These are phyloP conservation scores for Thymelicus lineola DNA, from an alignment of 2,888 invertebrate species.

Conservation along the genomic window DNA sequence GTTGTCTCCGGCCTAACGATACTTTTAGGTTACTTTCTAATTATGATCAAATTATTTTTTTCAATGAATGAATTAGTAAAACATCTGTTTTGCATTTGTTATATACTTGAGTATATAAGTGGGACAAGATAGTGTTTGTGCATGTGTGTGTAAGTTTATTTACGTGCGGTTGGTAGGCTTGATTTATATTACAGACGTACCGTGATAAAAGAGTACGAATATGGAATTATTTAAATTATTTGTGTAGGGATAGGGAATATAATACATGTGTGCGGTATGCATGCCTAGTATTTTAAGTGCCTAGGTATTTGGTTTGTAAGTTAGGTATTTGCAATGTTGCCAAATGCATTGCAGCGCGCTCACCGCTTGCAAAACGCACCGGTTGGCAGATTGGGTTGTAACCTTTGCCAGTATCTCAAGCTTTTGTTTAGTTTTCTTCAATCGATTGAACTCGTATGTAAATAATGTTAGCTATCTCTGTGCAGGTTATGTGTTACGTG, in stretches of 20 bases:
- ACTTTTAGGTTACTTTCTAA: constrained; percentile 73
- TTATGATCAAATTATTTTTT: constrained; percentile 52
- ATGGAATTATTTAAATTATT: background rate
- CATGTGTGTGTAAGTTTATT: constrained; percentile 52
- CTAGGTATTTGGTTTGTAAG: constrained; percentile 63
- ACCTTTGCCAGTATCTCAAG: constrained; percentile 56
- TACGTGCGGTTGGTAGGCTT: constrained; percentile 51
- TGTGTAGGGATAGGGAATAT: background rate
- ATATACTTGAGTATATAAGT: constrained; percentile 51
- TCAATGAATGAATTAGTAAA: constrained; percentile 46
- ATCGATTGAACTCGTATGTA: constrained; percentile 45
- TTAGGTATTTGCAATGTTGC: constrained; percentile 58
- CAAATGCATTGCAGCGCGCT: constrained; percentile 52
- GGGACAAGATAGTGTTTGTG: constrained; percentile 49
- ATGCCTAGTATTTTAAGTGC: constrained; percentile 50
- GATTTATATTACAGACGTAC: constrained; percentile 9
- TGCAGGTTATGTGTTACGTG: constrained; percentile 45
- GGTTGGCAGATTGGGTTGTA: constrained; percentile 56
- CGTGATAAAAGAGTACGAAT: background rate
- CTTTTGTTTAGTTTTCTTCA: constrained; percentile 43
- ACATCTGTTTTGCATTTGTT: constrained; percentile 50
- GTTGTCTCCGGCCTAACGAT: constrained; percentile 63
- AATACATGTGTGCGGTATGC: constrained; percentile 36
- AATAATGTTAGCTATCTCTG: constrained; percentile 38
- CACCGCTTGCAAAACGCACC: constrained; percentile 38